A percentile compares a stretch with the other conserved stretches of the same genome.
Evolutionary conservation across 2,113 vertebrate species (phyloP).

Genomic region (Saguinus imperator): DNA sequence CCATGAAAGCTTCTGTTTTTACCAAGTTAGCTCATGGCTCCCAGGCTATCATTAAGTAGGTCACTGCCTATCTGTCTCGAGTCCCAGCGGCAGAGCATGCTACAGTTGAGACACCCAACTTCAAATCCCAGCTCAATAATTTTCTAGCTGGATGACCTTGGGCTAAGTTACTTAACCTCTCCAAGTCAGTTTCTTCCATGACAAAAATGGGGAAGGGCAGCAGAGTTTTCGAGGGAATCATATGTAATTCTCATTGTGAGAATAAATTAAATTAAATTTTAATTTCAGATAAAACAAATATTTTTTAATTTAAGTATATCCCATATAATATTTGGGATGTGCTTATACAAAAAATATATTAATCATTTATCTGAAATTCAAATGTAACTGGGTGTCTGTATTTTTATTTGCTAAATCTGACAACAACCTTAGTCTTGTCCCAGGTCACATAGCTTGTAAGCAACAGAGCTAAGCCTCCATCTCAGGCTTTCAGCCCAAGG

Average conservation of each 20-base stretch:
- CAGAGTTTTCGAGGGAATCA: background rate
- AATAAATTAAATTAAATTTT: background rate
- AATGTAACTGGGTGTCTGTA: background rate
- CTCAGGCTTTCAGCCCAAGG: background rate
- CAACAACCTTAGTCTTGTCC: background rate
- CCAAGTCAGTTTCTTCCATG: background rate
- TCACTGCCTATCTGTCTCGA: background rate
- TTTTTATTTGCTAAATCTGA: background rate
- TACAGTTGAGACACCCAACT: background rate
- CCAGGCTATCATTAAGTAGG: background rate
- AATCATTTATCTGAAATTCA: background rate
- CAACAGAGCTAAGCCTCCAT: background rate
- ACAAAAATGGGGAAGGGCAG: background rate
- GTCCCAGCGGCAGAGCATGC: background rate
- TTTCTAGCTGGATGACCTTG: background rate
- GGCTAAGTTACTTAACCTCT: background rate
- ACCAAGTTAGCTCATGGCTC: background rate
- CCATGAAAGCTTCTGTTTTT: background rate
- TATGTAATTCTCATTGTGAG: background rate
- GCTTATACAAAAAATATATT: background rate
- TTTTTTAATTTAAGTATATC: background rate
- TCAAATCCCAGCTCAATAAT: background rate
- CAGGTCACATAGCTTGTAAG: background rate
- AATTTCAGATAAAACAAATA: slow-evolving; percentile 23
- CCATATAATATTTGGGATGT: background rate